Evolutionary conservation across 2,113 vertebrate genomes (phyloP).

Genomic region (Phaethon lepturus): DNA sequence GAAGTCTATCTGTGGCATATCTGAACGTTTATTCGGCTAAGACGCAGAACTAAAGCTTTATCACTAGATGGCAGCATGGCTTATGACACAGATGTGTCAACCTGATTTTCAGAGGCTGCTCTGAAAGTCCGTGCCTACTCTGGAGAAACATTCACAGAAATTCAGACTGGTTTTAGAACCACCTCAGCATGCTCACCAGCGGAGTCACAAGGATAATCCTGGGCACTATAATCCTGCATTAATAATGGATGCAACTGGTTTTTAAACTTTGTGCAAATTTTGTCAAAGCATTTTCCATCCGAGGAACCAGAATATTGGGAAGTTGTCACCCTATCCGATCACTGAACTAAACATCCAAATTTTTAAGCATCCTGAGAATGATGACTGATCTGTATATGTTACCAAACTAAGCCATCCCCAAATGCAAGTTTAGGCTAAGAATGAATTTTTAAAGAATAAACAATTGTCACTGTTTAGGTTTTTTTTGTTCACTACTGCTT

Average conservation of each 20-base stretch:
- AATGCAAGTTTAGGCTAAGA: background rate
- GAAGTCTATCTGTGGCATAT: background rate
- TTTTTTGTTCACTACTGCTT: background rate
- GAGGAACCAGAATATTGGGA: background rate
- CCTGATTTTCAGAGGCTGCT: background rate
- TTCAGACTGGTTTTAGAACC: background rate
- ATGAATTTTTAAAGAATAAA: background rate
- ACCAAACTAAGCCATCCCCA: background rate
- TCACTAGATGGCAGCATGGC: conserved; percentile 3
- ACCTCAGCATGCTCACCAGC: background rate
- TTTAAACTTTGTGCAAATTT: background rate
- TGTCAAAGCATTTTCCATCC: background rate
- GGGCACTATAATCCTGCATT: background rate
- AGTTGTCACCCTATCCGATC: background rate
- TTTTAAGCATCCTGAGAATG: background rate
- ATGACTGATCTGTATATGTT: background rate
- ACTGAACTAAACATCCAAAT: background rate
- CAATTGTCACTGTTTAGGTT: background rate
- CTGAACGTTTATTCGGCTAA: background rate
- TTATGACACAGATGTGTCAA: background rate
- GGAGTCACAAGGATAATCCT: background rate
- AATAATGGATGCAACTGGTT: background rate
- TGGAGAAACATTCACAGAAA: background rate
- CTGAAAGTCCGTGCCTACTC: background rate
- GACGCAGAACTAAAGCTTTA: background rate